Percentiles rank a stretch among this genome's conserved stretches.
Evolutionary conservation across 2,797 vertebrate genomes (phyloP).

Genomic region (Pipistrellus pygmaeus): DNA sequence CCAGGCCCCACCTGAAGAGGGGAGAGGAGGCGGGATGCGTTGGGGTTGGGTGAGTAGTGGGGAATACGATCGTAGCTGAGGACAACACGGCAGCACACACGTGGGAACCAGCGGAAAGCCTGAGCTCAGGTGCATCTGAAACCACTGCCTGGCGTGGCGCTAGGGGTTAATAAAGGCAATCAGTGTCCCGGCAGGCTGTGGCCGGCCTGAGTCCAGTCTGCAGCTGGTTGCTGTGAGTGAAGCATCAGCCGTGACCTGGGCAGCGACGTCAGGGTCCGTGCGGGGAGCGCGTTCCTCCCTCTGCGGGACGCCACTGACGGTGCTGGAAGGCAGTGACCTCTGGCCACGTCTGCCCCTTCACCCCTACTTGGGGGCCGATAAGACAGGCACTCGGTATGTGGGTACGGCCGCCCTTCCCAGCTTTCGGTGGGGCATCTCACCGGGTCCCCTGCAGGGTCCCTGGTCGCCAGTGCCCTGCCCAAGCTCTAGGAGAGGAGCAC

Average conservation of each 20-base stretch:
- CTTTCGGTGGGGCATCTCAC: fast-evolving
- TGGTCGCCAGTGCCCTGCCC: fast-evolving
- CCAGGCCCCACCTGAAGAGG: no score
- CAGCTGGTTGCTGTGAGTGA: background rate
- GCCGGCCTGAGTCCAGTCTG: background rate
- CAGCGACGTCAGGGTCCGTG: fast-evolving
- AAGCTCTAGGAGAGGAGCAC: slow-evolving; percentile 52
- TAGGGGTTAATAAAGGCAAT: background rate
- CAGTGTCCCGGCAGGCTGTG: background rate
- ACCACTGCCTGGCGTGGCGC: no score
- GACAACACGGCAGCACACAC: fast-evolving
- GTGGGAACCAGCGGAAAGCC: background rate
- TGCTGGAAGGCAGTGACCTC: background rate
- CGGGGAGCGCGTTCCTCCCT: background rate
- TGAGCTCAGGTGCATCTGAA: fast-evolving
- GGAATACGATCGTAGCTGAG: no score
- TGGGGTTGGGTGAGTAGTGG: background rate
- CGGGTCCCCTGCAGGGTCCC: background rate
- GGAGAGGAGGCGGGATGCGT: background rate
- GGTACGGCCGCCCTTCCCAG: background rate
- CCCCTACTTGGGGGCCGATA: background rate
- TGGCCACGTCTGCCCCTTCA: fast-evolving
- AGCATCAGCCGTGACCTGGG: no score
- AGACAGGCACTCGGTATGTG: fast-evolving
- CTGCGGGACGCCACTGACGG: background rate